Evolutionary conservation across 2,113 vertebrate species (phyloP).

Genomic region (Atrichornis clamosus): DNA sequence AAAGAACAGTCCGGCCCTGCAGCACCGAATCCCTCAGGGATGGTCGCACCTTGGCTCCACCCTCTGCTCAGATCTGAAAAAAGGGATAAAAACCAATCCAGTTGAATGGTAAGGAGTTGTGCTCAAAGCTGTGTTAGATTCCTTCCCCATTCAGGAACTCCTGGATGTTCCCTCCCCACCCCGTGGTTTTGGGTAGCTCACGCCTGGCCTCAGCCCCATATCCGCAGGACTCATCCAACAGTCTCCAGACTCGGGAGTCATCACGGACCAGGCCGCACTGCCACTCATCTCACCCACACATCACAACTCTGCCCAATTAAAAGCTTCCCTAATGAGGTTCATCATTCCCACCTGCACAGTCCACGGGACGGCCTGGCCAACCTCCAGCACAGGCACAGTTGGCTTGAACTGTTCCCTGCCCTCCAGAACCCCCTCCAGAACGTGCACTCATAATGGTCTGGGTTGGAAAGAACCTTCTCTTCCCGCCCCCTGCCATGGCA

Average conservation of each 20-base stretch:
- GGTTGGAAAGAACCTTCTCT: background rate
- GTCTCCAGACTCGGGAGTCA: conserved; percentile 55
- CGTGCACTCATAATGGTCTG: background rate
- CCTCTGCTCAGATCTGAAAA: background rate
- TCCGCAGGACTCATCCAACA: conserved; percentile 70
- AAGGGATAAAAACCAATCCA: background rate
- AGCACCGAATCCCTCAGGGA: background rate
- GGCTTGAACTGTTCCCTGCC: too few relatives aligned
- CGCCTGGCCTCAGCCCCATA: conserved; percentile 68
- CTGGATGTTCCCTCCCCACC: rapidly evolving
- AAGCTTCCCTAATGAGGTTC: rapidly evolving
- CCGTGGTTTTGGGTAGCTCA: rapidly evolving
- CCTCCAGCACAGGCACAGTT: background rate
- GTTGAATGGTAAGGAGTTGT: rapidly evolving
- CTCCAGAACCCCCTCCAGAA: background rate
- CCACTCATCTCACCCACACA: rapidly evolving
- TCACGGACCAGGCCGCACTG: conserved; percentile 27
- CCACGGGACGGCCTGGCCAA: background rate
- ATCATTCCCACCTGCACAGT: background rate
- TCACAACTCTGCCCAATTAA: background rate
- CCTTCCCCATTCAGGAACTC: rapidly evolving
- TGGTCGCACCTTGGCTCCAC: background rate
- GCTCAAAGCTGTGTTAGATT: rapidly evolving
- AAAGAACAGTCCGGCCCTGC: background rate
- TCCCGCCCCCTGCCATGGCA: background rate